Evolutionary conservation across 2,113 vertebrate species (phyloP).

Genomic region (Dromiciops gliroides): DNA sequence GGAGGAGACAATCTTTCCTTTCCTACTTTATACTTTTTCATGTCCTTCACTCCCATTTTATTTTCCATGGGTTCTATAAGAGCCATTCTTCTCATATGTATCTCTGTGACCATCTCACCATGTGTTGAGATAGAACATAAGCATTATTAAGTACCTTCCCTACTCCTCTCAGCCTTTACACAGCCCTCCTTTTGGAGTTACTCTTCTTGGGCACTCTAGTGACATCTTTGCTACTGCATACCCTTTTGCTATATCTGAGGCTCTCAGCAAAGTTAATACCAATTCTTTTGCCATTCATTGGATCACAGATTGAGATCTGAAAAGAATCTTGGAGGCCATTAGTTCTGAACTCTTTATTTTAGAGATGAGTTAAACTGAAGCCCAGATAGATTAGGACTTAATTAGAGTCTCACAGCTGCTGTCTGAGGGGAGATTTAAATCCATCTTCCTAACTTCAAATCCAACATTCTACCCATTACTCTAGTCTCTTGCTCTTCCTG

Average conservation of each 20-base stretch:
- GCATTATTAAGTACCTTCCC: conserved; percentile 34
- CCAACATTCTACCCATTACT: too few species aligned
- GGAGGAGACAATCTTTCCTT: background rate
- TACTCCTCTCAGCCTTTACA: conserved; percentile 36
- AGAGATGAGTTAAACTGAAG: too few species aligned
- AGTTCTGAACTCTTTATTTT: too few species aligned
- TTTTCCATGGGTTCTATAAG: conserved; percentile 32
- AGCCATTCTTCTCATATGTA: conserved; percentile 51
- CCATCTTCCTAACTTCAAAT: too few species aligned
- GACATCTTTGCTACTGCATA: background rate
- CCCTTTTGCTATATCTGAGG: background rate
- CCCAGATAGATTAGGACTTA: too few species aligned
- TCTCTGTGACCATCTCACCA: background rate
- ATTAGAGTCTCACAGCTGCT: too few species aligned
- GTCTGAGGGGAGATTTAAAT: too few species aligned
- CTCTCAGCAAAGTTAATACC: background rate
- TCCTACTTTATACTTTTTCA: background rate
- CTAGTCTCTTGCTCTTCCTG: background rate
- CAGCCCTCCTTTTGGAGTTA: background rate
- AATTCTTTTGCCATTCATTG: background rate
- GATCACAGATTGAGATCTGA: too few species aligned
- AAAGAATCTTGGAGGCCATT: too few species aligned
- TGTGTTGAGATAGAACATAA: conserved; percentile 49
- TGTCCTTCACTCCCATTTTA: conserved; percentile 16
- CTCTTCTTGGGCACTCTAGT: background rate